Base-by-base conservation (phyloP, 2,888 invertebrate species). In the Lepidochitona cinerea region DNA sequence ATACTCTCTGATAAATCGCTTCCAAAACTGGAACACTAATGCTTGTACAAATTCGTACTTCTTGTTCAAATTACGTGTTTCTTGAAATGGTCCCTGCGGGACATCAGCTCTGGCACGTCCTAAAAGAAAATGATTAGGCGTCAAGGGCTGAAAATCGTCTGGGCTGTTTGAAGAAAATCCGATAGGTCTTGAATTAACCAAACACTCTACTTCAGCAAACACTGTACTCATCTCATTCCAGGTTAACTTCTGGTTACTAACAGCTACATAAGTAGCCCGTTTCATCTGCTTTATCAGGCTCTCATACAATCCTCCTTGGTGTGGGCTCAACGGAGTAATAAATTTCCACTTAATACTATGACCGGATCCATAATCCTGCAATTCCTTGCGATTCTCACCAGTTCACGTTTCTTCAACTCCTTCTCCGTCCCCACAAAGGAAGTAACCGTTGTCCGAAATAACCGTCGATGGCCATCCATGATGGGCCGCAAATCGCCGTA, bases 301-400 rank as follows among this genome's bases (percentile, higher is more conserved):
- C 37, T 75, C 75, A 49, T 49, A 70, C 14, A 73, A 54, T 49
- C 75, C 74, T 33, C 75, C 75, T 35, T 67, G 68, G 26, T 74
- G 69, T 0, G 75, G 54, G 23, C 65, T 65, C 7, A 33, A 7
- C 6, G 65, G 33, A 12, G 65, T 65, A 65, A 12, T 65, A 52
- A 74, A 71, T n/a, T 41, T 54, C 74, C 74, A 74, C 18, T 66
- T 18, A 33, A 71, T 35, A 26, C 41, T 54, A 59, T 72, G 74
- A 5, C 53, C 37, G 26, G 29, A 35, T 12, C 53, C 66, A 36
- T 59, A 67, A 5, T 65, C 54, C 64, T 74, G 36, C 18, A 37
- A 26, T 26, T 71, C 36, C 65, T 71, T 71, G 3, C 71, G 9
- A n/a, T n/a, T 36, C 71, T 65, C n/a, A 65, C 72, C 49, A 37